Conservation (phyloP, 2,888 invertebrate species). For the Drosophila anomalata region DNA sequence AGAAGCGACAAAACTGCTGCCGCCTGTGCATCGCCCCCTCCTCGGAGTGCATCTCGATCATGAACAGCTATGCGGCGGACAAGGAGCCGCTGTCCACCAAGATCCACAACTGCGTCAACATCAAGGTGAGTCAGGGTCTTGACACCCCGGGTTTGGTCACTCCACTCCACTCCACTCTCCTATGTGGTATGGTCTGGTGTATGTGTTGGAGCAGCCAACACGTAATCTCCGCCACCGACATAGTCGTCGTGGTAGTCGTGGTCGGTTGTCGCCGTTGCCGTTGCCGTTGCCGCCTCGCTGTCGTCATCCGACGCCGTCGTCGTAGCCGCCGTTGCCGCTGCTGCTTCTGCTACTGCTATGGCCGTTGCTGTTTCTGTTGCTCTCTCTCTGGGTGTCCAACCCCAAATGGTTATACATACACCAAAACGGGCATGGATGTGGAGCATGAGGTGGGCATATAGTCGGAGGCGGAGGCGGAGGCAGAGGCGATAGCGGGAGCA, state of each 20-base stretch:
- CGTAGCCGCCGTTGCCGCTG: constrained; percentile 20
- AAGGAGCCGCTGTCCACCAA: constrained; percentile 83
- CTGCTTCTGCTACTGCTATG: constrained; percentile 7
- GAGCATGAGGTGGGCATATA: neutral
- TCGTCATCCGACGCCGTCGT: constrained; percentile 26
- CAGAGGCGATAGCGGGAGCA: constrained; percentile 2
- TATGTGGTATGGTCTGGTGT: no score
- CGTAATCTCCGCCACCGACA: constrained; percentile 20
- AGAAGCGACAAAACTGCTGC: constrained; percentile 82
- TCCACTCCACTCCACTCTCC: no score
- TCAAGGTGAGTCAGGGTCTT: constrained; percentile 81
- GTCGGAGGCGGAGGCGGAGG: neutral
- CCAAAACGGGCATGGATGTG: constrained; percentile 20
- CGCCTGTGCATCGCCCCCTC: constrained; percentile 84
- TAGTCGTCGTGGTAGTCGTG: no score
- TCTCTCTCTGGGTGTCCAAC: constrained; percentile 7
- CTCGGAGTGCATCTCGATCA: constrained; percentile 84
- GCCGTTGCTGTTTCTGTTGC: neutral
- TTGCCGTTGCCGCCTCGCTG: constrained; percentile 10
- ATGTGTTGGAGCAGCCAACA: neutral
- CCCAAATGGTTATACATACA: constrained; percentile 37
- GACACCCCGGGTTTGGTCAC: no score
- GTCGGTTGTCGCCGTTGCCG: neutral
- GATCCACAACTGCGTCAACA: constrained; percentile 83
- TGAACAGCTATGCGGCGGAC: constrained; percentile 84